Evolutionary conservation across 1,140 invertebrate species (phyloP).

Genomic region (Schlechtendalia chinensis): DNA sequence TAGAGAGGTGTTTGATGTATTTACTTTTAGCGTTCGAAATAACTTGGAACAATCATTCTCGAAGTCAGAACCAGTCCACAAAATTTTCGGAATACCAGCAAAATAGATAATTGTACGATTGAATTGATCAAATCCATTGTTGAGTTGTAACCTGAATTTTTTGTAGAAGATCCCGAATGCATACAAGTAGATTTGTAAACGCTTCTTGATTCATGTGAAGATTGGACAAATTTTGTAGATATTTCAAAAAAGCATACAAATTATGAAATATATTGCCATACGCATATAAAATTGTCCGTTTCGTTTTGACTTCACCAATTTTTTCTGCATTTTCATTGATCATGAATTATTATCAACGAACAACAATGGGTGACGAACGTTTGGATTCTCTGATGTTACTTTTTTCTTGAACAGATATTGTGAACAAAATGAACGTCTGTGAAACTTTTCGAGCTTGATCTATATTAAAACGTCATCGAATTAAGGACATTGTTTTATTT

Average conservation of each 20-base stretch:
- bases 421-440: not conserved
- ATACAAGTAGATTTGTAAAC: not conserved
- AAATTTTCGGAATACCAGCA: not conserved
- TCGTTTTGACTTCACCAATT: no score
- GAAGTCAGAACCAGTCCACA: not conserved
- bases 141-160: not conserved
- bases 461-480: constrained; percentile 8
- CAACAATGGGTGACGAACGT: no score
- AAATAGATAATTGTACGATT: not conserved
- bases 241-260: not conserved
- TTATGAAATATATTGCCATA: not conserved
- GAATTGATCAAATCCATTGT: not conserved
- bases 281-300: no score
- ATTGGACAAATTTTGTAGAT: not conserved
- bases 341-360: no score
- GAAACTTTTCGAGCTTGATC: constrained; percentile 12
- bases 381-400: no score
- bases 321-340: no score
- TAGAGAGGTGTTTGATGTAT: not conserved
- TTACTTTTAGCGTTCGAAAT: not conserved
- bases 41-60: no score
- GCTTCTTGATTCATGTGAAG: not conserved
- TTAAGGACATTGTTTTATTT: no score
- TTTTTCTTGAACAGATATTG: not conserved
- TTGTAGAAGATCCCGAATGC: not conserved